Evolutionary conservation across 2,888 invertebrate genomes (phyloP).

Genomic region (Pseudococcus longispinus): DNA sequence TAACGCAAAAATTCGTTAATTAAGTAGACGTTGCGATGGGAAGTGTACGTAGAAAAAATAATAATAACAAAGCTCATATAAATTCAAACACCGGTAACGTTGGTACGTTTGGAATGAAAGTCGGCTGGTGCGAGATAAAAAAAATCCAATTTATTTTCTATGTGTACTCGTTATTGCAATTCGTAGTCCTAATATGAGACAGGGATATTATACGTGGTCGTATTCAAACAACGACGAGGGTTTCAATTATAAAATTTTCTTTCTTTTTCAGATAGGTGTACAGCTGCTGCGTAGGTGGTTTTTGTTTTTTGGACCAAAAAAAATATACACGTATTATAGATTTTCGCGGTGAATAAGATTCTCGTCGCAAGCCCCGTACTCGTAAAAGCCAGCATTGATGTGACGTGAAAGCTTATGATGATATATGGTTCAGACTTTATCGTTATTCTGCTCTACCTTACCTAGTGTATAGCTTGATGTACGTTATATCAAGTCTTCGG

Average conservation of each 20-base stretch:
- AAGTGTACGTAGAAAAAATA: background rate
- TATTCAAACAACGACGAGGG: background rate
- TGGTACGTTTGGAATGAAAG: background rate
- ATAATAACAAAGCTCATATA: background rate
- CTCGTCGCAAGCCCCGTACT: background rate
- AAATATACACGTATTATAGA: background rate
- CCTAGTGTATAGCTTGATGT: conserved; percentile 9
- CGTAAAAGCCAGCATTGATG: background rate
- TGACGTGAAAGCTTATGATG: conserved; percentile 50
- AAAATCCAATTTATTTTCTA: background rate
- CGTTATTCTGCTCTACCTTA: background rate
- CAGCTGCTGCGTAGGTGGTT: background rate
- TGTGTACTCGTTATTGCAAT: background rate
- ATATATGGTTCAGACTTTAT: conserved; percentile 48
- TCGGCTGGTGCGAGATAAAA: background rate
- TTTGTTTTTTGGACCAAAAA: background rate
- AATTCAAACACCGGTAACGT: background rate
- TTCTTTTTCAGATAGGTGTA: background rate
- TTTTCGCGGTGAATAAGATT: background rate
- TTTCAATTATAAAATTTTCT: conserved; percentile 21
- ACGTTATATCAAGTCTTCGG: conserved; percentile 44
- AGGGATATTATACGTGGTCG: background rate
- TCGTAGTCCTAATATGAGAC: background rate
- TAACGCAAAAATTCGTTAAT: conserved; percentile 12
- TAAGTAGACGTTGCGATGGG: background rate